Percentiles rank a stretch among this genome's conserved stretches.
Conservation (phyloP, 2,888 invertebrate genomes). For the Eucera pruinosa region DNA sequence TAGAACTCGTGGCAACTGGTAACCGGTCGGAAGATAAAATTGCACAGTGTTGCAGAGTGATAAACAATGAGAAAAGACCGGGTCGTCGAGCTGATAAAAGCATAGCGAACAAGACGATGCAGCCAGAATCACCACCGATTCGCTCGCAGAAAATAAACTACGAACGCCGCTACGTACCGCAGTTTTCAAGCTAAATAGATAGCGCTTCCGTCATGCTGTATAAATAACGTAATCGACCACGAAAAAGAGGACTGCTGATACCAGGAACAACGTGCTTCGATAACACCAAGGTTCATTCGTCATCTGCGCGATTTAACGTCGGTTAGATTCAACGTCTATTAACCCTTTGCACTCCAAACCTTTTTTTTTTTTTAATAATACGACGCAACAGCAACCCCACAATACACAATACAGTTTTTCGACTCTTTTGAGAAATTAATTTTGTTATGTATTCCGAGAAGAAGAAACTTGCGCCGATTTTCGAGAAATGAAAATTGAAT, state of each 20-base stretch:
- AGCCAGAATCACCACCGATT: conserved; percentile 27
- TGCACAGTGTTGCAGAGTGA: conserved; percentile 47
- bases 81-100: conserved; percentile 30
- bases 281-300: not conserved
- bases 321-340: too few relatives aligned
- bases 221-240: conserved; percentile 48
- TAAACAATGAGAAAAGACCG: conserved; percentile 57
- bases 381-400: too few relatives aligned
- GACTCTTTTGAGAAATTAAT: too few relatives aligned
- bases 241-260: conserved; percentile 15
- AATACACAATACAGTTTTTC: too few relatives aligned
- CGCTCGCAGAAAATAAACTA: conserved; percentile 42
- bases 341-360: too few relatives aligned
- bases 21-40: conserved; percentile 61
- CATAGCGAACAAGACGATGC: conserved; percentile 26
- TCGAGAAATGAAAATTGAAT: too few relatives aligned
- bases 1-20: conserved; percentile 51
- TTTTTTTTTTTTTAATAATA: too few relatives aligned
- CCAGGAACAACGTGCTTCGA: not conserved
- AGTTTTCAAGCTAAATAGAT: conserved; percentile 68
- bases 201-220: conserved; percentile 31
- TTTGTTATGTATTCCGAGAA: too few relatives aligned
- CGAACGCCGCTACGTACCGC: conserved; percentile 28
- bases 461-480: too few relatives aligned
- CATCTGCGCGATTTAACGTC: too few relatives aligned